These are phyloP conservation scores for Parnassius orleans DNA, from an alignment of 2,888 invertebrate genomes.

Conservation along the genomic window DNA sequence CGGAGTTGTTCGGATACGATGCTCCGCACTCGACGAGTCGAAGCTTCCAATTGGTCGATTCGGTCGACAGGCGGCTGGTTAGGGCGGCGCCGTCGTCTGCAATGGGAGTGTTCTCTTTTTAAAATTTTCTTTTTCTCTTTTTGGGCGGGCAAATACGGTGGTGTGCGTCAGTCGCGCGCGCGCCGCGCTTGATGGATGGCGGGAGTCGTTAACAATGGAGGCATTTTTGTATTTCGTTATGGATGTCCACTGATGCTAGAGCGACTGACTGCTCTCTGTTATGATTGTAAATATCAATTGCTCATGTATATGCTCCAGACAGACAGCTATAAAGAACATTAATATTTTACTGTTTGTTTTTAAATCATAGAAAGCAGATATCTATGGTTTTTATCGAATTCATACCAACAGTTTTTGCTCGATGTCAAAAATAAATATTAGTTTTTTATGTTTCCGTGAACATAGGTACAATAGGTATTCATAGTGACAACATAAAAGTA, in stretches of 20 bases:
- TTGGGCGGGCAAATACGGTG: conserved; percentile 70
- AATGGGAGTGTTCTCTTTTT: conserved; percentile 78
- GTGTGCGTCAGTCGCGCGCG: conserved; percentile 75
- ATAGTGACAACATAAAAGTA: no score
- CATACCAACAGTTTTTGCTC: no score
- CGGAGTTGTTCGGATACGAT: conserved; percentile 55
- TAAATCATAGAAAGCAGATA: not conserved
- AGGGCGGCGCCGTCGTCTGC: conserved; percentile 54
- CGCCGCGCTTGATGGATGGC: conserved; percentile 71
- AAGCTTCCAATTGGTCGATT: conserved; percentile 47
- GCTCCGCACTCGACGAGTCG: conserved; percentile 45
- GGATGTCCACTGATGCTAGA: conserved; percentile 24
- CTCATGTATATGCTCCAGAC: conserved; percentile 20
- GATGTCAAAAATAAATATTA: no score
- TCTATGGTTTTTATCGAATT: no score
- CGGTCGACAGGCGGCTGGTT: conserved; percentile 52
- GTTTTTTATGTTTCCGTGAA: no score
- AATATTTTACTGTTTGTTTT: conserved; percentile 18
- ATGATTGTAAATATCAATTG: conserved; percentile 29
- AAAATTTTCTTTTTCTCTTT: conserved; percentile 78
- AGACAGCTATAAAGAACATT: conserved; percentile 16
- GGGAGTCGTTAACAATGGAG: conserved; percentile 47
- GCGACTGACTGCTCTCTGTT: conserved; percentile 14
- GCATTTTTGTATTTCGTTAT: conserved; percentile 46
- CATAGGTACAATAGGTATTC: no score